These are phyloP conservation scores for Xestia c-nigrum DNA, from an alignment of 2,888 invertebrate genomes.

Conservation along the genomic window DNA sequence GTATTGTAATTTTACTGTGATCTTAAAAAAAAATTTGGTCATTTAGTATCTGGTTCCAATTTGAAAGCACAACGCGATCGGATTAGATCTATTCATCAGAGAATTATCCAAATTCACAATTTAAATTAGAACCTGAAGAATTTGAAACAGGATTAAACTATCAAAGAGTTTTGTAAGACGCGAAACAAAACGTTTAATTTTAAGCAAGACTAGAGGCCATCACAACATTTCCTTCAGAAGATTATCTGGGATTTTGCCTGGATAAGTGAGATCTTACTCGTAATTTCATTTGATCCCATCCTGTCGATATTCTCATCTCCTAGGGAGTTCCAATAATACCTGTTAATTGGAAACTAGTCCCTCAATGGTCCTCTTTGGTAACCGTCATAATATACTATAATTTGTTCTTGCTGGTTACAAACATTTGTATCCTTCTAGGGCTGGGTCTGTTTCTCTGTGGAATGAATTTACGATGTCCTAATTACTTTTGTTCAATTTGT, in stretches of 20 bases:
- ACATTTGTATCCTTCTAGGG: conserved; percentile 18
- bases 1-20: neutral
- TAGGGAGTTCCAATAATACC: conserved; percentile 74
- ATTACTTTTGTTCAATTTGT: conserved; percentile 45
- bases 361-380: conserved; percentile 64
- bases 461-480: neutral
- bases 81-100: conserved; percentile 47
- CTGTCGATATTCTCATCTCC: conserved; percentile 75
- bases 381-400: conserved; percentile 53
- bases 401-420: conserved; percentile 46
- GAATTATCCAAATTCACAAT: conserved; percentile 54
- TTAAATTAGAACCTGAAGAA: conserved; percentile 58
- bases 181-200: conserved; percentile 57
- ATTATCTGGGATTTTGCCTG: conserved; percentile 72
- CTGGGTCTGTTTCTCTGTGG: conserved; percentile 7
- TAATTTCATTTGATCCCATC: conserved; percentile 78
- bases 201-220: conserved; percentile 43
- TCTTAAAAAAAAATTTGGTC: neutral
- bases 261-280: conserved; percentile 73
- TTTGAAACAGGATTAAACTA: conserved; percentile 45
- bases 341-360: conserved; percentile 80
- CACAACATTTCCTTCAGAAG: conserved; percentile 67
- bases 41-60: conserved; percentile 25
- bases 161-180: conserved; percentile 33
- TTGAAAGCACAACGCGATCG: conserved; percentile 15